These are phyloP conservation scores for Gila orcuttii DNA, from an alignment of 2,113 vertebrate genomes.

Conservation along the genomic window DNA sequence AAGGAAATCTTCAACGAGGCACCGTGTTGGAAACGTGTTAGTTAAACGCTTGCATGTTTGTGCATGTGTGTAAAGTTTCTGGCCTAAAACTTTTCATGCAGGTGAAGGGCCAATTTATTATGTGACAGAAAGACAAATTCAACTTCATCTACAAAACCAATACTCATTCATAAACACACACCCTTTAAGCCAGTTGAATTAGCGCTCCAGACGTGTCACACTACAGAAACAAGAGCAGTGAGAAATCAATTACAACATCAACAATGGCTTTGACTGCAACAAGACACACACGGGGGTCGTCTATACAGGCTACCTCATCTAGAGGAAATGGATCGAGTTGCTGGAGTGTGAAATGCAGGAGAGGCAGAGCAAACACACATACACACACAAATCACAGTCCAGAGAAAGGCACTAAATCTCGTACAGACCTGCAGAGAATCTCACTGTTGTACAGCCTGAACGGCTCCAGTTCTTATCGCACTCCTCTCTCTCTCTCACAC, in stretches of 20 bases:
- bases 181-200: constrained; percentile 43
- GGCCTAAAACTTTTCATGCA: not conserved
- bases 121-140: not conserved
- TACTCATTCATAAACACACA: constrained; percentile 20
- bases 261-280: constrained; percentile 45
- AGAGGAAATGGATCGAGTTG: constrained; percentile 11
- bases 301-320: constrained; percentile 16
- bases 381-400: not conserved
- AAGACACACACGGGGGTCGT: not conserved
- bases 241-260: constrained; percentile 63
- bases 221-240: constrained; percentile 58
- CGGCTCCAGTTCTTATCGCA: constrained; percentile 29
- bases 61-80: not conserved
- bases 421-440: constrained; percentile 24
- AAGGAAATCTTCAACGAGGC: not conserved
- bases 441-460: not conserved
- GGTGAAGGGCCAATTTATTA: not conserved
- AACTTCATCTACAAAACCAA: constrained; percentile 12
- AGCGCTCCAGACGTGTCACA: constrained; percentile 53
- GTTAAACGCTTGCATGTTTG: too few species aligned
- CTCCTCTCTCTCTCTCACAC: constrained; percentile 4
- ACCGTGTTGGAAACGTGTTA: not conserved
- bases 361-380: not conserved
- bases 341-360: constrained; percentile 20
- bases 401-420: constrained; percentile 26